These are phyloP conservation scores for Cetoscarus ocellatus DNA, from an alignment of 2,797 vertebrate species.

Conservation along the genomic window DNA sequence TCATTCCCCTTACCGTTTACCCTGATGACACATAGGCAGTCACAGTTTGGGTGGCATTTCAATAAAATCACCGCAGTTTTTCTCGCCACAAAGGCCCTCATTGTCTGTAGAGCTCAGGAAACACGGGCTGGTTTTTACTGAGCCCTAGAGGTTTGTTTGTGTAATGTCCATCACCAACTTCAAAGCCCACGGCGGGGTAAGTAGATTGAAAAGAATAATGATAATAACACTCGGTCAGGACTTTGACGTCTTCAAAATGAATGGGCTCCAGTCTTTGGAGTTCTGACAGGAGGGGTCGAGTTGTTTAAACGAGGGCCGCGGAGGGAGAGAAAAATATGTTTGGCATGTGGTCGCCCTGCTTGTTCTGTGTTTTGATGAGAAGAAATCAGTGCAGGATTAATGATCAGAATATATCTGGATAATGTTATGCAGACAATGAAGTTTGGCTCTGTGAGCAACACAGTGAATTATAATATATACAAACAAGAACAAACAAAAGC, in stretches of 20 bases:
- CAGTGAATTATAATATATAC: constrained; percentile 29
- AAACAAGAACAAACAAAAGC: constrained; percentile 41
- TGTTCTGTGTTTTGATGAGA: constrained; percentile 65
- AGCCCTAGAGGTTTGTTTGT: constrained; percentile 73
- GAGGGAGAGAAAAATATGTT: constrained; percentile 44
- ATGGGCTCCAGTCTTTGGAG: constrained; percentile 52
- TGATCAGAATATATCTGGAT: constrained; percentile 50
- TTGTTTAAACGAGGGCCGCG: constrained; percentile 51
- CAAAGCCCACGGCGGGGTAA: constrained; percentile 62
- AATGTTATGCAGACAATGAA: constrained; percentile 38
- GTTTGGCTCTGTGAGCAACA: constrained; percentile 36
- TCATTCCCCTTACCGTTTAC: constrained; percentile 48
- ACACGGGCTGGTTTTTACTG: constrained; percentile 33
- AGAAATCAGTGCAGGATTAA: constrained; percentile 51
- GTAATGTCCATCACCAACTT: constrained; percentile 77
- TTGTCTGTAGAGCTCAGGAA: constrained; percentile 57
- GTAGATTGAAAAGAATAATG: constrained; percentile 72
- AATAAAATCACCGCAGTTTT: constrained; percentile 36
- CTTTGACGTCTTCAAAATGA: constrained; percentile 60
- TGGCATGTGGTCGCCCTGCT: constrained; percentile 64
- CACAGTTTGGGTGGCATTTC: constrained; percentile 56
- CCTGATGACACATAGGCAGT: constrained; percentile 60
- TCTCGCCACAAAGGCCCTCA: constrained; percentile 54
- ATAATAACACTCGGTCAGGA: constrained; percentile 69
- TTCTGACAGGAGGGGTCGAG: constrained; percentile 43